Conservation (phyloP, 1,140 invertebrate species). For the Tribolium madens region DNA sequence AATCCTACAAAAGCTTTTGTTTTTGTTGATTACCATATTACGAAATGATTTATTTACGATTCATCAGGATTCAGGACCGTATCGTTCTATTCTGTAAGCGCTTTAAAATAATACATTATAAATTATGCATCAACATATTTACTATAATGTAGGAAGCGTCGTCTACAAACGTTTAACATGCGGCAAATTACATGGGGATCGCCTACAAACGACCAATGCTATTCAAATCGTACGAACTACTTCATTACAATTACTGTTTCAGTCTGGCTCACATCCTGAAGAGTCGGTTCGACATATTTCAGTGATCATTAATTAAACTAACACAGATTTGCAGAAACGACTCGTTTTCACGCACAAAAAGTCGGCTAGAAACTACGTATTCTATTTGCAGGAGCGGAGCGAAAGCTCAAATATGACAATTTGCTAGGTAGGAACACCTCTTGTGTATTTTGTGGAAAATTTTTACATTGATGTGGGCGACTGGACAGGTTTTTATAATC, state of each 20-base stretch:
- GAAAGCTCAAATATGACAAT: no score
- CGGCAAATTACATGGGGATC: constrained; percentile 17
- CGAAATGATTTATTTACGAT: constrained; percentile 30
- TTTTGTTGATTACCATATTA: constrained; percentile 29
- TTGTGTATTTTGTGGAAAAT: background rate
- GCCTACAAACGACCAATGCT: constrained; percentile 14
- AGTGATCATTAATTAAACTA: constrained; percentile 9
- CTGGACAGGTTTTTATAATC: constrained; percentile 16
- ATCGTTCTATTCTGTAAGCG: constrained; percentile 7
- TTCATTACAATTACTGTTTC: constrained; percentile 28
- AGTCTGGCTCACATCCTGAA: constrained; percentile 28
- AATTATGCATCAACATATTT: constrained; percentile 31
- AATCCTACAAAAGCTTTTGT: constrained; percentile 18
- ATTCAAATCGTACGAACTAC: constrained; percentile 21
- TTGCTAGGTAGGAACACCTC: no score
- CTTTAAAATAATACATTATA: constrained; percentile 31
- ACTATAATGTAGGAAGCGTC: constrained; percentile 18
- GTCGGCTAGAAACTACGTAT: background rate
- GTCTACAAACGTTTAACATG: constrained; percentile 9
- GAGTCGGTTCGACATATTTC: constrained; percentile 11
- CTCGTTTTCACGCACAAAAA: background rate
- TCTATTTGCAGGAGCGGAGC: background rate
- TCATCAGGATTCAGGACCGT: constrained; percentile 19
- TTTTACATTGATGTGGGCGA: background rate
- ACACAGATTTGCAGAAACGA: background rate